Percentiles rank a stretch among this genome's conserved stretches.
Conservation (phyloP, 2,888 invertebrate species). For the Allolobophora icterica region DNA sequence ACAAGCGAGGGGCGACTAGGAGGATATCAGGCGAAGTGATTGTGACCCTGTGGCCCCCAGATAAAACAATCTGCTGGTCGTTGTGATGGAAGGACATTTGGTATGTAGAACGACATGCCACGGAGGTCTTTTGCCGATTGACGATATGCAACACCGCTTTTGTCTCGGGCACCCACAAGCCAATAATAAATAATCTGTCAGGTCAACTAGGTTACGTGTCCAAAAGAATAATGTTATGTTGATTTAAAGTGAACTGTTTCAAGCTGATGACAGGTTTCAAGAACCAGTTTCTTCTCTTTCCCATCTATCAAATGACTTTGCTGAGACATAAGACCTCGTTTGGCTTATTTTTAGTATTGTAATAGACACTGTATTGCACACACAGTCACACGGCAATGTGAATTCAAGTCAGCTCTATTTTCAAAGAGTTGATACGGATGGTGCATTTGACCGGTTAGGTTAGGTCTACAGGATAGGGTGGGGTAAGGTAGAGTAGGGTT, state of each 20-base stretch:
- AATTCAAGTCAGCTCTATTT: background rate
- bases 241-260: background rate
- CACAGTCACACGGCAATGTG: no score
- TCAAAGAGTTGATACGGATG: background rate
- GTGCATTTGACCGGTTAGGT: background rate
- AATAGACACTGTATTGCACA: no score
- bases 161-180: background rate
- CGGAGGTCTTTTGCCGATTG: background rate
- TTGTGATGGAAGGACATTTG: background rate
- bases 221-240: background rate
- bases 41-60: background rate
- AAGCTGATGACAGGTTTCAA: no score
- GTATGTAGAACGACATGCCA: background rate
- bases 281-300: no score
- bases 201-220: background rate
- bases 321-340: no score
- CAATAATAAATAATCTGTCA: background rate
- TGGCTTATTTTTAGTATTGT: no score
- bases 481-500: no score
- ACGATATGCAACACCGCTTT: background rate
- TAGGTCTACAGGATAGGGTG: no score
- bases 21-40: background rate
- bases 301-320: no score
- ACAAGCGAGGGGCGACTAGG: background rate
- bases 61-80: background rate